phyloP scores from a whole-genome alignment of 2,888 invertebrate species.

The Saturnia pavonia region DNA sequence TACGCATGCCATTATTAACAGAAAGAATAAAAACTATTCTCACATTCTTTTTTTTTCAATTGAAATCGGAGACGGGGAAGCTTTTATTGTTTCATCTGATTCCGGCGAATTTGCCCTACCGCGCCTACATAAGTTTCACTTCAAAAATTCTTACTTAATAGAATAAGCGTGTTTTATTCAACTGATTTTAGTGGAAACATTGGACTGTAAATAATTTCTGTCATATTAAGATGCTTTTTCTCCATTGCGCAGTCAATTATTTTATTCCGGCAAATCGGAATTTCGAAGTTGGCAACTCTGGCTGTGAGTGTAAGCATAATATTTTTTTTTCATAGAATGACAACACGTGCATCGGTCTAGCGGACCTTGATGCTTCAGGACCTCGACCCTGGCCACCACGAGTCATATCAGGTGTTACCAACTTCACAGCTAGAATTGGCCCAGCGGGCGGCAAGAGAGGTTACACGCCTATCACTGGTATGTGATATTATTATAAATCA shows the following conservation, averaged over 20 bases:
- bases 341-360: conserved; percentile 86
- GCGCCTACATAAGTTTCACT: no score
- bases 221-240: neutral
- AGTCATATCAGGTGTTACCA: conserved; percentile 82
- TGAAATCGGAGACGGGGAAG: no score
- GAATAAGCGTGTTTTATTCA: no score
- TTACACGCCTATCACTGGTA: conserved; percentile 90
- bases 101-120: no score
- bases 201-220: no score
- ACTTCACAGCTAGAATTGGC: conserved; percentile 89
- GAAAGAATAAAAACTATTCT: no score
- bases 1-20: no score
- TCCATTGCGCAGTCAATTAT: neutral
- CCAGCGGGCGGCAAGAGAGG: conserved; percentile 92
- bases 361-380: conserved; percentile 83
- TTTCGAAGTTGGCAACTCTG: neutral
- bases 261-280: no score
- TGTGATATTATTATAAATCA: conserved; percentile 23
- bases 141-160: no score
- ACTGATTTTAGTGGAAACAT: no score
- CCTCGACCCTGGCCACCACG: conserved; percentile 87
- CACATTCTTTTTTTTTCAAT: no score
- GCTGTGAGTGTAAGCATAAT: neutral
- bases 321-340: conserved; percentile 76
- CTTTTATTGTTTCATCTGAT: no score